Evolutionary conservation across 2,888 invertebrate genomes (phyloP).

Genomic region (Hypena proboscidalis): DNA sequence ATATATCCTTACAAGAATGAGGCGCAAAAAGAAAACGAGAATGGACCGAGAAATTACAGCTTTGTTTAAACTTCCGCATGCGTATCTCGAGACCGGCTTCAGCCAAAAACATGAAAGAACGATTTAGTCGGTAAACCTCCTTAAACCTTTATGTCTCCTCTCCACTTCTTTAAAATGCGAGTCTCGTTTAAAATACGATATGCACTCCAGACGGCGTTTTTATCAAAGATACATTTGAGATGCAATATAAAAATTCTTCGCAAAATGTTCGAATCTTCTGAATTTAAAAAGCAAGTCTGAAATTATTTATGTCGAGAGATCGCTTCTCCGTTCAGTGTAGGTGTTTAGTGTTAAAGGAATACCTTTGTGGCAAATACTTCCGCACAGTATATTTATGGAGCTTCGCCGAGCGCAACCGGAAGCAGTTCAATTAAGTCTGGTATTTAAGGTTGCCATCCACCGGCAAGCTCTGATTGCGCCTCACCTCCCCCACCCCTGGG

Average conservation of each 20-base stretch:
- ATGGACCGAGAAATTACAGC: slow-evolving; percentile 58
- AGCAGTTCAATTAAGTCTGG: slow-evolving; percentile 84
- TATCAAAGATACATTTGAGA: slow-evolving; percentile 51
- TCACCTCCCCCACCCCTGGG: slow-evolving; percentile 61
- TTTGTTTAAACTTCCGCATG: slow-evolving; percentile 63
- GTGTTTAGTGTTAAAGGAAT: slow-evolving; percentile 70
- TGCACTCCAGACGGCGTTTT: slow-evolving; percentile 46
- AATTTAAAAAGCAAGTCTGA: slow-evolving; percentile 32
- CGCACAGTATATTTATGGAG: slow-evolving; percentile 78
- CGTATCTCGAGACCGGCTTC: slow-evolving; percentile 53
- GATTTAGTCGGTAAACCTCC: slow-evolving; percentile 50
- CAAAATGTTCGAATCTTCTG: slow-evolving; percentile 31
- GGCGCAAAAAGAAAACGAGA: slow-evolving; percentile 42
- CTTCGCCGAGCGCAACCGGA: slow-evolving; percentile 68
- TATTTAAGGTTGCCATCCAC: slow-evolving; percentile 82
- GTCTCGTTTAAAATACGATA: slow-evolving; percentile 54
- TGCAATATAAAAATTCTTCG: slow-evolving; percentile 43
- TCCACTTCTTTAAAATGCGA: slow-evolving; percentile 52
- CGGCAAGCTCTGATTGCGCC: slow-evolving; percentile 79
- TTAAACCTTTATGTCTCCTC: slow-evolving; percentile 55
- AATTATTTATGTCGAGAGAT: slow-evolving; percentile 38
- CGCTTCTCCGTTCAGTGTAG: slow-evolving; percentile 43
- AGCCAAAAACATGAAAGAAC: slow-evolving; percentile 66
- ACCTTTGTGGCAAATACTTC: slow-evolving; percentile 71
- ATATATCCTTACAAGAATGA: slow-evolving; percentile 15